Evolutionary conservation across 2,113 vertebrate species (phyloP).

Genomic region (Brachypteracias leptosomus): DNA sequence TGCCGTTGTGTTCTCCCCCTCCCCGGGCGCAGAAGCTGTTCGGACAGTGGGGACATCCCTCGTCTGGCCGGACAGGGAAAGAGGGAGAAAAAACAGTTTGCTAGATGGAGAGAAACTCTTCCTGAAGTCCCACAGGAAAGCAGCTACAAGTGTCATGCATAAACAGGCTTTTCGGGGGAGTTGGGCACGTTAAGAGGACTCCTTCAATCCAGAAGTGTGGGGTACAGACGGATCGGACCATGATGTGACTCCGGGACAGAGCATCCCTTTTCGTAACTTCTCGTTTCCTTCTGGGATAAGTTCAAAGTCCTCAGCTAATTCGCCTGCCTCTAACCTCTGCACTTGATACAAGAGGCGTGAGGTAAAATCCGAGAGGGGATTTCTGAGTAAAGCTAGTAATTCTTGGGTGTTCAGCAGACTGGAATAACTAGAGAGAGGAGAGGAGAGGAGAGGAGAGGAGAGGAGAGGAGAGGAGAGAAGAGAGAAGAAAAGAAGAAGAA

Average conservation of each 20-base stretch:
- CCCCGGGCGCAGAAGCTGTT: background rate
- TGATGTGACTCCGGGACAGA: background rate
- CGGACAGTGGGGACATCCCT: background rate
- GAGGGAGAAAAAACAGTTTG: background rate
- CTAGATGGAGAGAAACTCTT: background rate
- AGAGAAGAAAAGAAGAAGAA: no score
- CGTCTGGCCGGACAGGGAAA: background rate
- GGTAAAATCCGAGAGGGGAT: background rate
- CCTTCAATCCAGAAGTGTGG: background rate
- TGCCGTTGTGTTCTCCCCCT: background rate
- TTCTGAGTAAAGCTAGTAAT: background rate
- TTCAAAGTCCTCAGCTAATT: background rate
- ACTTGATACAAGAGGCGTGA: background rate
- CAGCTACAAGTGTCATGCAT: background rate
- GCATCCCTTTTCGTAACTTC: background rate
- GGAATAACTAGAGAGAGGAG: background rate
- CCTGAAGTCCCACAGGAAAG: background rate
- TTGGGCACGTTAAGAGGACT: accelerated
- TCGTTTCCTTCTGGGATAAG: background rate
- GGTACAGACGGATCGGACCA: accelerated
- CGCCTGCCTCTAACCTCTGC: background rate
- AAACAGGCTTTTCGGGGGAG: background rate
- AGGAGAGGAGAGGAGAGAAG: accelerated
- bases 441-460: no score
- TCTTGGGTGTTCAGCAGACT: background rate